A percentile compares a stretch with the other conserved stretches of the same genome.
Evolutionary conservation across 2,113 vertebrate species (phyloP).

Genomic region (Carassius carassius): DNA sequence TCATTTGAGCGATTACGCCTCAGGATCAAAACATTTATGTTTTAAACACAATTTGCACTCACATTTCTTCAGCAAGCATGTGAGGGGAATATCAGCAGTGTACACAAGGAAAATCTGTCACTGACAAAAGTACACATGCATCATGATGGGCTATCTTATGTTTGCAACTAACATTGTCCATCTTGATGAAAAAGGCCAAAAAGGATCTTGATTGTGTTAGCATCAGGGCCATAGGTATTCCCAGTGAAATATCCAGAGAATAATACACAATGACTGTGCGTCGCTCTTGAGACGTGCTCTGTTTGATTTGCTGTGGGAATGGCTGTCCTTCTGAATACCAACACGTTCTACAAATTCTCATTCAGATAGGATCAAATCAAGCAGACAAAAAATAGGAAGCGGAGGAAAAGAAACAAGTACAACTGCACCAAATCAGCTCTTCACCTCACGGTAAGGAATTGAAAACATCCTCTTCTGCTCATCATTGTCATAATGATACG

Average conservation of each 20-base stretch:
- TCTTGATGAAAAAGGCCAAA: conserved; percentile 36
- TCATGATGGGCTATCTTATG: conserved; percentile 5
- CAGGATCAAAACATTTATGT: background rate
- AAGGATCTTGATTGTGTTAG: conserved; percentile 36
- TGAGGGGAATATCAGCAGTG: background rate
- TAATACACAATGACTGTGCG: conserved; percentile 33
- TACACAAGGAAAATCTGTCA: background rate
- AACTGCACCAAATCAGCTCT: conserved; percentile 37
- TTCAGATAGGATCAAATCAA: conserved; percentile 54
- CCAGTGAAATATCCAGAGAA: conserved; percentile 31
- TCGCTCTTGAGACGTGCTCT: conserved; percentile 41
- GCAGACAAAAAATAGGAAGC: conserved; percentile 34
- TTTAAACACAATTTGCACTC: background rate
- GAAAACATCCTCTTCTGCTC: conserved; percentile 40
- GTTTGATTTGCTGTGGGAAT: conserved; percentile 38
- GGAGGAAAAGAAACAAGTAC: conserved; percentile 25
- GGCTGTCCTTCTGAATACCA: conserved; percentile 48
- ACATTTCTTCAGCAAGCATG: background rate
- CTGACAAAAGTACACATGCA: background rate
- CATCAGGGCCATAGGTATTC: conserved; percentile 33
- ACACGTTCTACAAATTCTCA: conserved; percentile 48
- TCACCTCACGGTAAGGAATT: conserved; percentile 43
- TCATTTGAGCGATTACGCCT: background rate
- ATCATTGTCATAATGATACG: background rate
- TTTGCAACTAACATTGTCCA: conserved; percentile 27